Evolutionary conservation across 2,888 invertebrate species (phyloP).

Genomic region (Volucella inflata): DNA sequence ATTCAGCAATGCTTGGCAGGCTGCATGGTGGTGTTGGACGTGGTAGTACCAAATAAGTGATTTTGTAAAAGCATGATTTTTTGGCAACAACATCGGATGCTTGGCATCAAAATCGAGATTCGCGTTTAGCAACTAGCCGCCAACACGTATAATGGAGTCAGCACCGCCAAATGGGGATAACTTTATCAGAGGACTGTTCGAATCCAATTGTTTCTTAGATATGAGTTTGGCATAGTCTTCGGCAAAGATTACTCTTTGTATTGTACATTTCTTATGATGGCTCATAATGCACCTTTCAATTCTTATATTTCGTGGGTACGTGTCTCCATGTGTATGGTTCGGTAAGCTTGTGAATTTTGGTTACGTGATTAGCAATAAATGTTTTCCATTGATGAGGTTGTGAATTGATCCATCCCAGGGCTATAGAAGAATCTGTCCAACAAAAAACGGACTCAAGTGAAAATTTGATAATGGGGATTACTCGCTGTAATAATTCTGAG

Average conservation of each 20-base stretch:
- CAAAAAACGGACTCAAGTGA: no score
- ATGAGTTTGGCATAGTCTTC: background rate
- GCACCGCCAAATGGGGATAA: background rate
- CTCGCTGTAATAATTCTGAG: no score
- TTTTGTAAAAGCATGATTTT: background rate
- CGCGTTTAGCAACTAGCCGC: background rate
- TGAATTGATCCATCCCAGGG: no score
- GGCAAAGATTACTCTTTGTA: background rate
- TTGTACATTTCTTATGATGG: conserved; percentile 8
- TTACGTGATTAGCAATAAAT: no score
- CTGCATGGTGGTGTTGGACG: background rate
- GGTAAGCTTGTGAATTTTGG: no score
- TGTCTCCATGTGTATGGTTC: no score
- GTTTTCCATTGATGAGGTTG: no score
- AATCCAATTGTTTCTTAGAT: background rate
- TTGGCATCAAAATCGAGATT: background rate
- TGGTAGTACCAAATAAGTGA: background rate
- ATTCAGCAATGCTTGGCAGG: background rate
- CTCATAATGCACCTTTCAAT: background rate
- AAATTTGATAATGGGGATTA: no score
- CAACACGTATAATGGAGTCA: background rate
- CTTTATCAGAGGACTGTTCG: conserved; percentile 10
- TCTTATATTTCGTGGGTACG: background rate
- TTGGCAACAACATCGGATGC: background rate
- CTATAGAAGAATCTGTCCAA: no score